Conservation (phyloP, 2,113 vertebrate genomes). For the Psettodes erumei region DNA sequence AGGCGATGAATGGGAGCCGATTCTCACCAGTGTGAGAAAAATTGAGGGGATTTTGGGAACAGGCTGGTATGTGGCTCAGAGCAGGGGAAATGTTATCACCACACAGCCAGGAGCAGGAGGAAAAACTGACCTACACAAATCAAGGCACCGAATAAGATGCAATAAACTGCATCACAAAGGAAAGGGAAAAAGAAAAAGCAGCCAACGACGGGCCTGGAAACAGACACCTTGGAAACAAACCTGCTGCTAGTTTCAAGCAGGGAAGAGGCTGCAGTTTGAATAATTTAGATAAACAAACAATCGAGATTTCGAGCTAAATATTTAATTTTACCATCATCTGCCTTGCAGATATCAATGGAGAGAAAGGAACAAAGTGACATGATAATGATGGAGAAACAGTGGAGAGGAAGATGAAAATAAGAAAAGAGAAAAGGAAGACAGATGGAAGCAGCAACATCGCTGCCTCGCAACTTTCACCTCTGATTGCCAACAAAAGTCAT, state of each 20-base stretch:
- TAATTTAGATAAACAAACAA: too few species aligned
- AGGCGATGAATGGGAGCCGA: background rate
- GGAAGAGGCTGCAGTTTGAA: background rate
- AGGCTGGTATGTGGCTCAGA: background rate
- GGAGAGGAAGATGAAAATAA: too few species aligned
- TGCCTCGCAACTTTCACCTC: too few species aligned
- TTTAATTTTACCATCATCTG: too few species aligned
- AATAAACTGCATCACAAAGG: background rate
- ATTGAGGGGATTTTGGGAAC: background rate
- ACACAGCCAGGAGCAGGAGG: background rate
- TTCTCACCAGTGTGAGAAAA: background rate
- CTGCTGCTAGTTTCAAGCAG: background rate
- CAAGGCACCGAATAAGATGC: conserved; percentile 4
- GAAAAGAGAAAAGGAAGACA: too few species aligned
- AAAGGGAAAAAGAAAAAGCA: too few species aligned
- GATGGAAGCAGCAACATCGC: too few species aligned
- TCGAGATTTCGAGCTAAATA: background rate
- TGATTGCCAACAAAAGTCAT: too few species aligned
- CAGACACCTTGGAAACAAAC: background rate
- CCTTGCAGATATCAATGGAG: too few species aligned
- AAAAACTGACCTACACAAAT: background rate
- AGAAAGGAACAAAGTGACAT: too few species aligned
- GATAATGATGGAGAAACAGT: too few species aligned
- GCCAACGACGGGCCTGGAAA: too few species aligned
- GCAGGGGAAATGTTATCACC: background rate